Evolutionary conservation across 2,888 invertebrate species (phyloP), one percentile per base, ranked within the genome.

Genomic region (Tenthredo notha): DNA sequence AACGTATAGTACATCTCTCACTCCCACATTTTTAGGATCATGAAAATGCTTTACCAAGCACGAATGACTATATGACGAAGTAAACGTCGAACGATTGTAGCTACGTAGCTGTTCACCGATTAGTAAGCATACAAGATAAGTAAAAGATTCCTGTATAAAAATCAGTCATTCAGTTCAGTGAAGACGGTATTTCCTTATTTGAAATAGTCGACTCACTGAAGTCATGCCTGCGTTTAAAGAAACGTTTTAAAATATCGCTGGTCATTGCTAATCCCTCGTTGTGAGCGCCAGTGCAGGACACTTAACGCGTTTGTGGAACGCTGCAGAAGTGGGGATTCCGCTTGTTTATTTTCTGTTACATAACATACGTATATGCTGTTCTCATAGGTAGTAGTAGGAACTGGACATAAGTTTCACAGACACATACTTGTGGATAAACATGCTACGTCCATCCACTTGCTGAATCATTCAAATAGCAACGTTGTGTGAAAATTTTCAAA

Each of bases 101-200:
- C 54, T 3, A 61, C 61, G 61, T 61, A 61, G 25, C 12, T n/a
- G 7, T n/a, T n/a, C n/a, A 54, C 54, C 61, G 61, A 61, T 25
- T 61, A n/a, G n/a, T n/a, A 54, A n/a, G 18, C 18, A 54, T 54
- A 2, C 10, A 29, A 67, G 67, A 67, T 37, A 70, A n/a, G 33
- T 18, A 15, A 70, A 29, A 43, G 43, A 40, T 21, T 40, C 40
- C 10, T n/a, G 18, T 10, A 25, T 29, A 9, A 43, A n/a, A 43
- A n/a, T 74, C 72, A n/a, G 50, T 84, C 37, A 84, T 84, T 40
- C 84, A 6, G 50, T 29, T 1, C 84, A 84, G 84, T 47, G 84
- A 72, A 61, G 84, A 72, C 72, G 84, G 84, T 25, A 74, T 21
- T 72, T 0, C 0, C 29, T 6, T 84, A 67, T 72, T 25, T 33